phyloP scores from a whole-genome alignment of 1,140 invertebrate genomes.

The Pseudomyrmex sp. region DNA sequence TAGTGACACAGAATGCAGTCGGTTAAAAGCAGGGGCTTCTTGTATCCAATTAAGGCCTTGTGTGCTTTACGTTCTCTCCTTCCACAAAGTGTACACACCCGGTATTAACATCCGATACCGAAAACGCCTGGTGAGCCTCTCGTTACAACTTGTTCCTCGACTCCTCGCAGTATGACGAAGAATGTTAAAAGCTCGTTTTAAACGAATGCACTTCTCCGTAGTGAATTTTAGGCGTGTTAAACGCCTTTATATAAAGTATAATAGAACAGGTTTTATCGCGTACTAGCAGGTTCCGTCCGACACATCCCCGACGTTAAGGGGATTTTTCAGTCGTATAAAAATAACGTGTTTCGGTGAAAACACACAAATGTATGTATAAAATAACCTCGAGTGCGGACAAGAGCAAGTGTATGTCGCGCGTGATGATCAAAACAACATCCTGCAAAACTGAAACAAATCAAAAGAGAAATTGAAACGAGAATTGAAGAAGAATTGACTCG shows the following conservation, averaged over 20 bases:
- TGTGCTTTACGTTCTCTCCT: constrained; percentile 67
- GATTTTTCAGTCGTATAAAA: not conserved
- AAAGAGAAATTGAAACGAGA: no score
- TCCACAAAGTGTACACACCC: constrained; percentile 40
- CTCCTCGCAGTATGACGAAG: not conserved
- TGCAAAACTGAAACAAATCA: no score
- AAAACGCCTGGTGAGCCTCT: no score
- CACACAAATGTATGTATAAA: not conserved
- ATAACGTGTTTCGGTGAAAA: not conserved
- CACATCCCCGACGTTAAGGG: not conserved
- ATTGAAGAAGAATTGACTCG: no score
- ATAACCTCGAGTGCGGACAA: not conserved
- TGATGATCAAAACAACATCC: not conserved
- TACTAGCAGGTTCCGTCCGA: not conserved
- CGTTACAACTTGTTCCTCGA: constrained; percentile 10
- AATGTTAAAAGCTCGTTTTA: no score
- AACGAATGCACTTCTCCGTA: no score
- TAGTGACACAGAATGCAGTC: constrained; percentile 76
- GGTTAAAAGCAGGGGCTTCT: constrained; percentile 73
- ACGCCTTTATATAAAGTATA: no score
- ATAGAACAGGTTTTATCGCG: no score
- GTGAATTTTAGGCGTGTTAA: no score
- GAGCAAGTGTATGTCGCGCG: not conserved
- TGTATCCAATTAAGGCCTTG: constrained; percentile 79
- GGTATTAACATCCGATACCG: constrained; percentile 38